Conservation (phyloP, 2,888 invertebrate species). For the Acrobasis consociella region DNA sequence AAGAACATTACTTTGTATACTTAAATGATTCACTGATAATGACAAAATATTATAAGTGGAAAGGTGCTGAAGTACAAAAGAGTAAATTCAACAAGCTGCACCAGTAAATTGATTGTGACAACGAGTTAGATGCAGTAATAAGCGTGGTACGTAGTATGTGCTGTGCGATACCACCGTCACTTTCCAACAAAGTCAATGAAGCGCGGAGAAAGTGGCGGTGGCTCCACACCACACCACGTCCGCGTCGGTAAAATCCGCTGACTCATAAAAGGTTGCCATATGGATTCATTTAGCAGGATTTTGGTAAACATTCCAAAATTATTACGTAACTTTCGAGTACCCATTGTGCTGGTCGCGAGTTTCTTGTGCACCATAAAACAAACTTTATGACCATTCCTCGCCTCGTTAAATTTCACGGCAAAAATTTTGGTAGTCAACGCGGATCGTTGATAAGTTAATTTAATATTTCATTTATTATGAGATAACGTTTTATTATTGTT, state of each 20-base stretch:
- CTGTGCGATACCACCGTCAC: slow-evolving; percentile 70
- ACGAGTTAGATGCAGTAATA: slow-evolving; percentile 43
- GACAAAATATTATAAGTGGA: background rate
- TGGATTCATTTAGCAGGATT: slow-evolving; percentile 14
- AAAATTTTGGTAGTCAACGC: too few relatives aligned
- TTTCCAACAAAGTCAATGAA: slow-evolving; percentile 80
- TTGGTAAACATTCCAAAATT: background rate
- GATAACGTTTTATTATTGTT: too few relatives aligned
- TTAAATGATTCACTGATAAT: too few relatives aligned
- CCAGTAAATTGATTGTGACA: slow-evolving; percentile 36
- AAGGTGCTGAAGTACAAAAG: slow-evolving; percentile 13
- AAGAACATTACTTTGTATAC: too few relatives aligned
- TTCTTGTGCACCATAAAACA: background rate
- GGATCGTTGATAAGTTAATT: too few relatives aligned
- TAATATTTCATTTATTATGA: too few relatives aligned
- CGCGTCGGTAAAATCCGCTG: slow-evolving; percentile 75
- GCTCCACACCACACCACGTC: slow-evolving; percentile 61
- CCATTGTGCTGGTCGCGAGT: background rate
- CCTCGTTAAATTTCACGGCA: too few relatives aligned
- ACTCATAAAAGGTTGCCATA: slow-evolving; percentile 50
- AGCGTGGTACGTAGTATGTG: slow-evolving; percentile 40
- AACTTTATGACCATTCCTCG: too few relatives aligned
- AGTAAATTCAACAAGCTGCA: slow-evolving; percentile 19
- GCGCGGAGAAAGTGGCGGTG: slow-evolving; percentile 77
- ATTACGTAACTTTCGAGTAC: background rate